Conservation (phyloP, 2,797 vertebrate genomes). For the Schizopygopsis pylzovi region DNA sequence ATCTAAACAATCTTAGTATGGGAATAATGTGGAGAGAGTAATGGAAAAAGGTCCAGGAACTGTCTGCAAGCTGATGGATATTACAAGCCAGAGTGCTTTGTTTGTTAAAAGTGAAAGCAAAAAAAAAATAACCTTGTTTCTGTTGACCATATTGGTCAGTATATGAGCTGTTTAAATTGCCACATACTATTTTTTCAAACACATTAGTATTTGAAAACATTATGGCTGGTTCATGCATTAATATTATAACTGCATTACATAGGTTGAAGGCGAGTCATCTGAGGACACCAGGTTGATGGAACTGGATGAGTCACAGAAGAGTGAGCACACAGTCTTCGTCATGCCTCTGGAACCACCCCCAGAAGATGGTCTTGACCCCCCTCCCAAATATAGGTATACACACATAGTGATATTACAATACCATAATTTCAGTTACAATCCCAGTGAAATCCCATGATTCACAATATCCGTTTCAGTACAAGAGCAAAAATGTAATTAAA, state of each 20-base stretch:
- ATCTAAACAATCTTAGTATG: slow-evolving; percentile 32
- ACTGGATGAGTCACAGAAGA: slow-evolving; percentile 96
- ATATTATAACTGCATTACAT: slow-evolving; percentile 56
- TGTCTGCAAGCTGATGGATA: slow-evolving; percentile 3
- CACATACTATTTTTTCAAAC: neutral
- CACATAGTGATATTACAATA: neutral
- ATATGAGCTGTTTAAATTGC: neutral
- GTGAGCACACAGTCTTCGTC: slow-evolving; percentile 96
- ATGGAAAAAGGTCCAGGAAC: slow-evolving; percentile 52
- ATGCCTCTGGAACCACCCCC: slow-evolving; percentile 89
- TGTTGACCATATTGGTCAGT: neutral
- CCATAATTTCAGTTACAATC: neutral
- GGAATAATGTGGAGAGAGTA: slow-evolving; percentile 28
- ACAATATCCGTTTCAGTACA: neutral
- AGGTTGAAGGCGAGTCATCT: slow-evolving; percentile 88
- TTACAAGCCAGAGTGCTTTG: neutral
- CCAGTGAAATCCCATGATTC: neutral
- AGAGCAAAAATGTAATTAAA: neutral
- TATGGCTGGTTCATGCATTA: neutral
- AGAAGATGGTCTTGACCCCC: slow-evolving; percentile 78
- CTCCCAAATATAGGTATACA: slow-evolving; percentile 83
- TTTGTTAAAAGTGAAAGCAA: slow-evolving; percentile 6
- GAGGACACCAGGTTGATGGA: slow-evolving; percentile 93
- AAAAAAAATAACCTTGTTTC: neutral
- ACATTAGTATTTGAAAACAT: slow-evolving; percentile 5